Evolutionary conservation across 2,888 invertebrate species (phyloP), one percentile per base, ranked within the genome.

Genomic region (Epirrhoe tristata): DNA sequence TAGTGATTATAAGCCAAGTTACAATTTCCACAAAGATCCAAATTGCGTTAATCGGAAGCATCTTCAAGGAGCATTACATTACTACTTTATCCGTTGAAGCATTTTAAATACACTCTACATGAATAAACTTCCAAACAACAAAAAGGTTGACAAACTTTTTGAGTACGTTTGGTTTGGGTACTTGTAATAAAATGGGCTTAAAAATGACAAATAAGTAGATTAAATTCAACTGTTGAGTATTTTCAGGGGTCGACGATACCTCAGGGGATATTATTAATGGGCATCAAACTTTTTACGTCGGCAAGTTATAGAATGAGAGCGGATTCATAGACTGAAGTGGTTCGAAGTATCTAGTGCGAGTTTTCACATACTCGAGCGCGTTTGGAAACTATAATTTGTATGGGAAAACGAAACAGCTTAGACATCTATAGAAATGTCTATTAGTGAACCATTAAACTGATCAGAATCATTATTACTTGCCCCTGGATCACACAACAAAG

Each of bases 121-220:
- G 12, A 43, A 43, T 43, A 43, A 43, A 43, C 12, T 43, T 43
- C 12, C 39, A 43, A 43, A 43, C 39, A 39, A 52, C 52, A 39
- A 36, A 34, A 59, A 24, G 5, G 32, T 32, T 58, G 4, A 16
- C 0, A 55, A 56, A 55, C 48, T 48, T 48, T 48, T 55, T 39
- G 32, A 17, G 48, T 48, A 48, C 48, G 16, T 48, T 48, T 48
- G 48, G 16, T 48, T 48, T 48, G 48, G 16, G 39, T 43, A 43
- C 39, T 43, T 43, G 82, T 85, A 81, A 85, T 85, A 84, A 83
- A 83, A 84, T 82, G 77, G 74, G 79, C 83, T 87, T 90, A 90
- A 87, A 90, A 84, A 90, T 90, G 90, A 86, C 89, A 90, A 90
- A 90, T 89, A n/a, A n/a, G n/a, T n/a, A 88, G 88, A 90, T 90